Percentiles rank a stretch among this genome's conserved stretches.
These are phyloP conservation scores for Cylas formicarius DNA, from an alignment of 1,140 invertebrate genomes.

Conservation along the genomic window DNA sequence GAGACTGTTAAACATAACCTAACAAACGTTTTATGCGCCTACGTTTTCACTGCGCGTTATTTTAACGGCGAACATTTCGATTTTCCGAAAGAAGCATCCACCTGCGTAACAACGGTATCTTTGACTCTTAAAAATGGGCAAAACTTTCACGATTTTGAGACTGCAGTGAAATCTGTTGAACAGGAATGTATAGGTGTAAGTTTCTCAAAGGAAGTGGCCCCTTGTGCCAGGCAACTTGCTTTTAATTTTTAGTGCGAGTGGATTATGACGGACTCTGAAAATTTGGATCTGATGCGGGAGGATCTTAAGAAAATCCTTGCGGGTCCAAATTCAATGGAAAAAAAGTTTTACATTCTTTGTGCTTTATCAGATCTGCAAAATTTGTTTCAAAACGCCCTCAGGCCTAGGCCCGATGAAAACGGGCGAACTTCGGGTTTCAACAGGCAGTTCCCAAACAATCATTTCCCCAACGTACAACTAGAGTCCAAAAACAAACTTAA, in stretches of 20 bases:
- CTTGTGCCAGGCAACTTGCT: conserved; percentile 12
- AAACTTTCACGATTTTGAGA: conserved; percentile 52
- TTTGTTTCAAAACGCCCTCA: conserved; percentile 46
- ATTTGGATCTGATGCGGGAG: conserved; percentile 37
- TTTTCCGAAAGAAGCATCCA: conserved; percentile 50
- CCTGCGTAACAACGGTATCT: conserved; percentile 52
- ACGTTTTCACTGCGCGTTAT: conserved; percentile 56
- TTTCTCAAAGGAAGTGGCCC: conserved; percentile 5
- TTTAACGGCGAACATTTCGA: conserved; percentile 64
- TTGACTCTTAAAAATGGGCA: conserved; percentile 52
- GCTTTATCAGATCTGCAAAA: conserved; percentile 56
- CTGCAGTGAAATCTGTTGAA: conserved; percentile 56
- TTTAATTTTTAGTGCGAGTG: conserved; percentile 40
- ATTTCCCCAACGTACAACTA: conserved; percentile 41
- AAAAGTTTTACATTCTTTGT: conserved; percentile 44
- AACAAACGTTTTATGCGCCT: conserved; percentile 60
- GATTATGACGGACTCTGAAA: conserved; percentile 41
- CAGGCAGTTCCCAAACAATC: conserved; percentile 49
- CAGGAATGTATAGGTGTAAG: conserved; percentile 50
- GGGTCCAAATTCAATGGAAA: conserved; percentile 43
- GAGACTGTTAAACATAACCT: conserved; percentile 60
- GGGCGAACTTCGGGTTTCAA: conserved; percentile 39
- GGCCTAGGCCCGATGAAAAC: conserved; percentile 10
- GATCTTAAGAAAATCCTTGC: conserved; percentile 44
- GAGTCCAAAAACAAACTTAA: conserved; percentile 51